Base-by-base conservation (phyloP, 1,140 invertebrate genomes). In the Ganaspis sp. region DNA sequence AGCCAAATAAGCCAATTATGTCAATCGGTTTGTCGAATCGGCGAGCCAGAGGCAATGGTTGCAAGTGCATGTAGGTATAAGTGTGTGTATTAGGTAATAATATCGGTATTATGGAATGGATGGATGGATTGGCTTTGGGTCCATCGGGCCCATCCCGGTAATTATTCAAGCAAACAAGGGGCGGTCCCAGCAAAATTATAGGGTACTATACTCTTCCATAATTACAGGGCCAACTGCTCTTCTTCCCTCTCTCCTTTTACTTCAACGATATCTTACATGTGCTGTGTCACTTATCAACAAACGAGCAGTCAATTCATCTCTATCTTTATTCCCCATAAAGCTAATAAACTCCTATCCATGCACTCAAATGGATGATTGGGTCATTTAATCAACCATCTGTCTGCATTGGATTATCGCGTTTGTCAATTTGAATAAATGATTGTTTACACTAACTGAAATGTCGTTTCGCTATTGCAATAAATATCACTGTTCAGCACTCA, bases 121-220 rank as follows among this genome's bases (percentile, higher is more conserved):
- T 78, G 86, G 82, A 84, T 80, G 86, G 81, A 87, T 87, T 84
- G 85, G 69, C 74, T 78, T 64, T 64, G 23, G 26, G 58, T 29
- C 58, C 23, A 64, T 64, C 58, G 26, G 81, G 83, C 85, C 81
- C 79, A 87, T 87, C 82, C 76, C 71, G 86, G 87, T 89, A 89
- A 89, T 89, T 88, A 89, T 88, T 87, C 89, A 89, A 88, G 88
- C 88, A 89, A 90, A 89, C 88, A 88, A 89, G 88, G 86, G 88
- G 87, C 87, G 87, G 88, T 85, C 82, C 87, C 84, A 76, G 73
- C 75, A 77, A 86, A 85, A 90, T 90, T 90, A 89, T 90, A 90
- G 88, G 88, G 81, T 88, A 82, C 81, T 85, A 74, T 84, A 54
- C 74, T 80, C 85, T 83, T 84, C 81, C 84, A 80, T 89, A 89